Evolutionary conservation across 2,113 vertebrate species (phyloP).

Genomic region (Perognathus longimembris): DNA sequence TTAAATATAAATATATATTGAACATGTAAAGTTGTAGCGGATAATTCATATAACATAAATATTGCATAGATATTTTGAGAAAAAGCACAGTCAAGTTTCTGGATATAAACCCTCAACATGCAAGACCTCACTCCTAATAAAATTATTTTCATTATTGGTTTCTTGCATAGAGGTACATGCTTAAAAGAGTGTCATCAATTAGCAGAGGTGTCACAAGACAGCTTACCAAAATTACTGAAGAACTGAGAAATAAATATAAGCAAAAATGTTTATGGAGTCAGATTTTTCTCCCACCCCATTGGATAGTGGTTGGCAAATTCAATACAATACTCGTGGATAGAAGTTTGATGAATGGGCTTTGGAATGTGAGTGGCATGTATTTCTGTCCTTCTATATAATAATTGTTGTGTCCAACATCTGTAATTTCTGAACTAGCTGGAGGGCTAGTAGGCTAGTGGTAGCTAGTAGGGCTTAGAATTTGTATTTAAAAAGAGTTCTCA

Average conservation of each 20-base stretch:
- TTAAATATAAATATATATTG: constrained; percentile 33
- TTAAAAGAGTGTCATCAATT: background rate
- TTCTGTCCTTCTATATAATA: background rate
- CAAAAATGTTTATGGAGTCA: background rate
- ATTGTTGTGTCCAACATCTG: background rate
- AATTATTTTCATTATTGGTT: background rate
- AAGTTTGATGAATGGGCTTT: background rate
- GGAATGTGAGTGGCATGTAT: background rate
- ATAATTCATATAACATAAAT: constrained; percentile 40
- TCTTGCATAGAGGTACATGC: background rate
- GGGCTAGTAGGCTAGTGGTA: too few species aligned
- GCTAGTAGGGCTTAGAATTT: background rate
- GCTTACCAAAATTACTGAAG: background rate
- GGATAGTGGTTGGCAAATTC: background rate
- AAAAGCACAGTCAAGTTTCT: background rate
- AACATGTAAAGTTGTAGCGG: background rate
- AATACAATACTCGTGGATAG: background rate
- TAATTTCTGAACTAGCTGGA: background rate
- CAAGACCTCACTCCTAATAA: background rate
- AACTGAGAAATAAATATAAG: background rate
- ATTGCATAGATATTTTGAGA: background rate
- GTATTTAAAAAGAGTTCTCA: background rate
- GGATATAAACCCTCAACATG: background rate
- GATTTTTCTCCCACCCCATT: background rate
- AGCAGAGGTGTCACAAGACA: background rate